Conservation (phyloP, 2,888 invertebrate species). For the Nycteola revayana region DNA sequence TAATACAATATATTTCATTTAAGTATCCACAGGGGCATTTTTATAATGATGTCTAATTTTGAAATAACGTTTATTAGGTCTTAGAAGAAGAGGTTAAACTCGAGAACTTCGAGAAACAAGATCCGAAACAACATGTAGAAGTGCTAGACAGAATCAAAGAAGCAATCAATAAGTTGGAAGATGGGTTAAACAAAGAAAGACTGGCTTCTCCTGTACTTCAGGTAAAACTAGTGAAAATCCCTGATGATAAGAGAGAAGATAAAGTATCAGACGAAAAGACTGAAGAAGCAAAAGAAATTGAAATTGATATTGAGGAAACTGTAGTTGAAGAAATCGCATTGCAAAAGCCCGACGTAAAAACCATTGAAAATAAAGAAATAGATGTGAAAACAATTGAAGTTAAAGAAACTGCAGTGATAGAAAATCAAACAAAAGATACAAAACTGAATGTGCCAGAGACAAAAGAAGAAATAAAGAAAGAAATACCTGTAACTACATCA, state of each 20-base stretch:
- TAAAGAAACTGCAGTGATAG: too few species aligned
- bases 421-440: too few species aligned
- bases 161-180: slow-evolving; percentile 67
- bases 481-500: too few species aligned
- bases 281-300: slow-evolving; percentile 7
- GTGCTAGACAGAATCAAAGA: slow-evolving; percentile 69
- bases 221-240: too few species aligned
- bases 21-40: too few species aligned
- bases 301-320: not conserved
- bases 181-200: slow-evolving; percentile 48
- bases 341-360: not conserved
- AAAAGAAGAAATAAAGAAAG: too few species aligned
- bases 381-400: slow-evolving; percentile 1
- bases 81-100: slow-evolving; percentile 57
- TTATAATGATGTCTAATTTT: too few species aligned
- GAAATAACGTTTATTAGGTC: too few species aligned
- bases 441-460: too few species aligned
- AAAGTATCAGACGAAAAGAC: slow-evolving; percentile 2
- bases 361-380: slow-evolving; percentile 13
- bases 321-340: too few species aligned
- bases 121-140: slow-evolving; percentile 53
- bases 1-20: too few species aligned
- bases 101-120: slow-evolving; percentile 62
- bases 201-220: slow-evolving; percentile 35
- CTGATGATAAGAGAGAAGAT: too few species aligned